These are phyloP conservation scores for Hippocampus abdominalis DNA, from an alignment of 2,113 vertebrate species.

Conservation along the genomic window DNA sequence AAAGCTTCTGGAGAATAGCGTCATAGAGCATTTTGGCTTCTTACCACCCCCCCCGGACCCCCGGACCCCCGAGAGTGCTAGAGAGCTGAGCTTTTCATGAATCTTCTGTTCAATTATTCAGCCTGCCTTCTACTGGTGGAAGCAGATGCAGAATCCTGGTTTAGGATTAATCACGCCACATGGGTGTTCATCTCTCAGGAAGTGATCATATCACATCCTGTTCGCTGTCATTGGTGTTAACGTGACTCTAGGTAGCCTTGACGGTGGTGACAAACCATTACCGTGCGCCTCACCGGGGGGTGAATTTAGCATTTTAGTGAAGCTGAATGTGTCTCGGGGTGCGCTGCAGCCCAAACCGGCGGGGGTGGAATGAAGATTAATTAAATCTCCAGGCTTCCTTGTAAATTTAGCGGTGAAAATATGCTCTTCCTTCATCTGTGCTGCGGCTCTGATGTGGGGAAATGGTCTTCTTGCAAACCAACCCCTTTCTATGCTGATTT, in stretches of 20 bases:
- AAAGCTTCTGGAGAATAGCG: conserved; percentile 41
- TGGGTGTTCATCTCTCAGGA: conserved; percentile 1
- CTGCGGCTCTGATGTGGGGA: conserved; percentile 14
- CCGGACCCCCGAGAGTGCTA: conserved; percentile 14
- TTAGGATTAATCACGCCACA: conserved; percentile 14
- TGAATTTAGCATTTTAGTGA: conserved; percentile 26
- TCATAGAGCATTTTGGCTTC: conserved; percentile 20
- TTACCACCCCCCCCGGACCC: conserved; percentile 5
- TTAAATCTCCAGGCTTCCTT: conserved; percentile 51
- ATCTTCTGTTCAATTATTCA: conserved; percentile 63
- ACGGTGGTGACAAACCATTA: conserved; percentile 21
- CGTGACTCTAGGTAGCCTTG: conserved; percentile 2
- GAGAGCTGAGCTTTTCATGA: conserved; percentile 44
- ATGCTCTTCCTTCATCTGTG: conserved; percentile 31
- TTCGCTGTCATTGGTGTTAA: conserved; percentile 14
- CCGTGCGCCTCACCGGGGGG: conserved; percentile 5
- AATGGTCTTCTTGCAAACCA: conserved; percentile 25
- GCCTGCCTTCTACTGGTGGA: conserved; percentile 24
- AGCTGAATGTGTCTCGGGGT: neutral
- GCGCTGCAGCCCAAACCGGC: conserved; percentile 27
- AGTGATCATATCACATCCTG: neutral
- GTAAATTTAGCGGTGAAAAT: conserved; percentile 21
- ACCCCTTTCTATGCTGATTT: neutral
- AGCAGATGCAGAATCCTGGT: conserved; percentile 2
- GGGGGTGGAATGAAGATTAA: conserved; percentile 54